Base-by-base conservation (phyloP, 2,888 invertebrate genomes). In the Drosophila diplacantha region DNA sequence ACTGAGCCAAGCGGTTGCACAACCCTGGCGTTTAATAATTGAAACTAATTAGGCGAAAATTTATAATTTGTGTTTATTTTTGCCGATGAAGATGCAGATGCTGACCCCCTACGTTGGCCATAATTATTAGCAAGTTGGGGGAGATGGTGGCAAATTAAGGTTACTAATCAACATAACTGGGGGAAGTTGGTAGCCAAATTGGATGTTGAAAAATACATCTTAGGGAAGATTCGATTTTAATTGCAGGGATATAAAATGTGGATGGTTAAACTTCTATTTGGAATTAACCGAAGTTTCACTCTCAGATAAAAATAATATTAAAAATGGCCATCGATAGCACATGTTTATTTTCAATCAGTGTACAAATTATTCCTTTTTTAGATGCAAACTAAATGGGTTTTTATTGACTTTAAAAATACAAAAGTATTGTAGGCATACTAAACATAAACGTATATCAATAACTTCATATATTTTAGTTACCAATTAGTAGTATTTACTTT, bases 21-120 rank as follows among this genome's bases (percentile, higher is more conserved):
- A 66, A 66, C 59, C 31, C 22, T 37, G 47, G 29, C 37, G 29
- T 32, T 53, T 61, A 49, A 38, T 78, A 81, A 81, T 83, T 83
- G 69, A 75, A 78, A 69, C 81, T 77, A 77, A 77, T 83, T 83
- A 81, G 65, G 65, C 63, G 66, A 57, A 69, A 63, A 44, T 44
- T 67, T 47, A 46, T 54, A 72, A 68, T 69, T 77, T 77, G 57
- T 50, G 56, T 55, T 43, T 46, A 44, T 77, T 74, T 29, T 32
- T 43, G 43, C 26, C 12, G 12, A 18, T 44, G 44, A 18, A 18
- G 29, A 29, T 44, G 44, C 29, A 18, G 18, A 29, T 64, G 44
- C 12, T 54, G 55, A 7, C 71, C 77, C 80, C 64, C 55, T 57
- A 65, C 71, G 73, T 53, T 54, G 66, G 53, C 24, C 53, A 38